Evolutionary conservation across 92 coral and sea anemone genomes (phyloP).

Genomic region (Parazoanthus darwini): DNA sequence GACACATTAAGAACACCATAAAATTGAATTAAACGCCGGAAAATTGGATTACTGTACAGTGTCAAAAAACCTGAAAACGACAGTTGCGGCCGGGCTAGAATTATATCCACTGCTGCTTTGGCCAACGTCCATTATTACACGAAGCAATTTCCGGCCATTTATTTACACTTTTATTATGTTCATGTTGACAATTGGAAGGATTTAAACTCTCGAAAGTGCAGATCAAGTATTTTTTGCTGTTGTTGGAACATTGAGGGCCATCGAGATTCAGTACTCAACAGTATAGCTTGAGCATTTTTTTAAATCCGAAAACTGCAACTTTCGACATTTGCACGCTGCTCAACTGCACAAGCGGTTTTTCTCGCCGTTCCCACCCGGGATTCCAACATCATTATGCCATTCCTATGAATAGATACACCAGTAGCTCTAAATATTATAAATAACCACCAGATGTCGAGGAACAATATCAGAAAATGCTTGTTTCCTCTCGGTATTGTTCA

Average conservation of each 20-base stretch:
- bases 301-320: background rate
- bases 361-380: background rate
- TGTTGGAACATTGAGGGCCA: background rate
- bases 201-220: background rate
- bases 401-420: slow-evolving; percentile 1
- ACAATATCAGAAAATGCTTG: slow-evolving; percentile 3
- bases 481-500: slow-evolving; percentile 12
- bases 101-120: background rate
- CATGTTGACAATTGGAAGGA: slow-evolving; percentile 21
- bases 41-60: slow-evolving; percentile 1
- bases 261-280: background rate
- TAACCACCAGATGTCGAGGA: background rate
- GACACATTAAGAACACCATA: background rate
- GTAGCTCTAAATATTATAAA: background rate
- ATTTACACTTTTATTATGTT: slow-evolving; percentile 4
- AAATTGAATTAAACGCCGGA: background rate
- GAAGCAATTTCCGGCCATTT: slow-evolving; percentile 36
- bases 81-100: background rate
- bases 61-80: background rate
- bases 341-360: background rate
- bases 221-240: background rate
- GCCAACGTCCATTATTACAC: slow-evolving; percentile 22
- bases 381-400: background rate
- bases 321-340: background rate
- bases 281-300: background rate